Evolutionary conservation across 2,888 invertebrate species (phyloP).

Genomic region (Dorcus hopei): DNA sequence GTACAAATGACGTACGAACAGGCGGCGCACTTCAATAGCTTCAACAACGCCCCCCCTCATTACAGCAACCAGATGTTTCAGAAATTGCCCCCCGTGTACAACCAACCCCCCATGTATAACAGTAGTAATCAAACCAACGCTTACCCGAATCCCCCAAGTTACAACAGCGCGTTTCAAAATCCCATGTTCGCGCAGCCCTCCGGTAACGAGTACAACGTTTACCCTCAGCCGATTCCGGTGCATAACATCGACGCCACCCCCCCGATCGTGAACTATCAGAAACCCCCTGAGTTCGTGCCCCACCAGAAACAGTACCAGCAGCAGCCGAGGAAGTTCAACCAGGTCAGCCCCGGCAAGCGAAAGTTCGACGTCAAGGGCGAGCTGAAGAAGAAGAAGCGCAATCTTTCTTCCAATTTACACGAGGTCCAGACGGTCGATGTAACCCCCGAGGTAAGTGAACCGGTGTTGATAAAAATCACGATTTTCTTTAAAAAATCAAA

Average conservation of each 20-base stretch:
- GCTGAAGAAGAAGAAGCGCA: slow-evolving; percentile 26
- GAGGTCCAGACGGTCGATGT: slow-evolving; percentile 27
- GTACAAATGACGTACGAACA: slow-evolving; percentile 2
- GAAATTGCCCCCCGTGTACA: neutral
- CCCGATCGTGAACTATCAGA: slow-evolving; percentile 1
- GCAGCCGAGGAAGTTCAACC: neutral
- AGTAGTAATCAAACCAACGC: slow-evolving; percentile 5
- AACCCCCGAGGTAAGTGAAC: slow-evolving; percentile 2
- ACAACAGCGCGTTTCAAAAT: neutral
- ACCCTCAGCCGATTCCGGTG: neutral
- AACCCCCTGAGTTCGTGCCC: slow-evolving; percentile 2
- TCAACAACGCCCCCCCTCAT: slow-evolving; percentile 3
- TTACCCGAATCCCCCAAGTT: too few species aligned
- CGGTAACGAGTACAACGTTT: slow-evolving; percentile 3
- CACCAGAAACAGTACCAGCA: neutral
- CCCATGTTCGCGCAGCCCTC: neutral
- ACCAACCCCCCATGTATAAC: slow-evolving; percentile 3
- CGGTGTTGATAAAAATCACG: too few species aligned
- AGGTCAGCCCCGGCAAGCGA: slow-evolving; percentile 17
- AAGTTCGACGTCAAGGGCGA: slow-evolving; percentile 17
- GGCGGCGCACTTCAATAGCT: neutral
- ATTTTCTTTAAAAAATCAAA: too few species aligned
- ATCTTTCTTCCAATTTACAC: slow-evolving; percentile 27
- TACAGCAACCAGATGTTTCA: slow-evolving; percentile 10
- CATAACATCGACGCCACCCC: slow-evolving; percentile 3